Conservation (phyloP, 2,888 invertebrate species). For the Tetranychus piercei region DNA sequence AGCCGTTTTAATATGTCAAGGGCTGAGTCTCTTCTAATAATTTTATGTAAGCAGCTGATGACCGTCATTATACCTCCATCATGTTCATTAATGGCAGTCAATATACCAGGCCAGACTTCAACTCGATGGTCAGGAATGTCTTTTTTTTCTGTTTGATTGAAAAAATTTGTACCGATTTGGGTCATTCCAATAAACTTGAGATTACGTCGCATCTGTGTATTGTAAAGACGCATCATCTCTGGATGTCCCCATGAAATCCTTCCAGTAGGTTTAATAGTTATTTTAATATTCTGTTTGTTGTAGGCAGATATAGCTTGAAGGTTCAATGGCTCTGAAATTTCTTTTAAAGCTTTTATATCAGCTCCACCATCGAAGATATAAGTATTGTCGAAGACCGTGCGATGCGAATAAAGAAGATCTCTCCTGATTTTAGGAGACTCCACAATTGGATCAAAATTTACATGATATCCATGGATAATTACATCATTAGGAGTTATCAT, state of each 20-base stretch:
- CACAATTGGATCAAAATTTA: slow-evolving; percentile 32
- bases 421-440: slow-evolving; percentile 31
- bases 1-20: slow-evolving; percentile 32
- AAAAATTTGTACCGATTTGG: not conserved
- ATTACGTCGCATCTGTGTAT: slow-evolving; percentile 29
- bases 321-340: not conserved
- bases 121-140: slow-evolving; percentile 27
- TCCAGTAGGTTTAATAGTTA: not conserved
- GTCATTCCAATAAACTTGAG: slow-evolving; percentile 23
- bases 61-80: slow-evolving; percentile 56
- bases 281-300: not conserved
- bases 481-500: slow-evolving; percentile 29
- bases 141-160: slow-evolving; percentile 26
- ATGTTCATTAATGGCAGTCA: slow-evolving; percentile 65
- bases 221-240: slow-evolving; percentile 30
- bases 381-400: not conserved
- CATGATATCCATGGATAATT: slow-evolving; percentile 32
- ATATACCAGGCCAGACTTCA: slow-evolving; percentile 33
- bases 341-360: not conserved
- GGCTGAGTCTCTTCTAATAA: slow-evolving; percentile 48
- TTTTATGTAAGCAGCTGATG: slow-evolving; percentile 61
- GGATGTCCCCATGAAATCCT: slow-evolving; percentile 28
- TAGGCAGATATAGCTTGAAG: slow-evolving; percentile 5
- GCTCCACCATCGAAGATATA: not conserved
- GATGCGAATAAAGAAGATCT: slow-evolving; percentile 27